A percentile compares a stretch with the other conserved stretches of the same genome.
These are phyloP conservation scores for Manis crassicaudata DNA, from an alignment of 2,797 vertebrate species.

Conservation along the genomic window DNA sequence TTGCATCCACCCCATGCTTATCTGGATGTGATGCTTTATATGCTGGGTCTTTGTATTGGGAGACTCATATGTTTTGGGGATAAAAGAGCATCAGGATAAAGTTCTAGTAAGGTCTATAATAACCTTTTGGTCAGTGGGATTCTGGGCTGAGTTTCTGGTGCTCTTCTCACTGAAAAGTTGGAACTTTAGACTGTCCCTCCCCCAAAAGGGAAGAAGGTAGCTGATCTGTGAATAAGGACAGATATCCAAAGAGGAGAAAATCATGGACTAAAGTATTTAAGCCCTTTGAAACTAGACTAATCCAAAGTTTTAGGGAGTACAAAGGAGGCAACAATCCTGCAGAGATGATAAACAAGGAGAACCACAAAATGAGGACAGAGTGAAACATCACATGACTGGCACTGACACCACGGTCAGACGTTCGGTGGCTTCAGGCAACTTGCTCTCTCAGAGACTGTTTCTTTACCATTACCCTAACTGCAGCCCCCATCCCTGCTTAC, in stretches of 20 bases:
- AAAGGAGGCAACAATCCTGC: not conserved
- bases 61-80: not conserved
- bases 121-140: not conserved
- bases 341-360: not conserved
- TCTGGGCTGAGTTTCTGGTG: not conserved
- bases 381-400: no score
- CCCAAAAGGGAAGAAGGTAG: not conserved
- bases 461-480: not conserved
- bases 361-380: not conserved
- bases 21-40: not conserved
- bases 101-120: not conserved
- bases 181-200: not conserved
- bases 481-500: not conserved
- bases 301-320: not conserved
- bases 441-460: not conserved
- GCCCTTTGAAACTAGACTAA: not conserved
- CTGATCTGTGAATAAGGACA: not conserved
- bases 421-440: fast-evolving
- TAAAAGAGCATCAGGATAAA: not conserved
- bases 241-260: not conserved
- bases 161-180: not conserved
- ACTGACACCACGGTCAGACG: not conserved
- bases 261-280: not conserved
- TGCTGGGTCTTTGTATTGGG: not conserved
- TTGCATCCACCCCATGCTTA: no score